These are phyloP conservation scores for Scalopus aquaticus DNA, from an alignment of 2,113 vertebrate species.

Conservation along the genomic window DNA sequence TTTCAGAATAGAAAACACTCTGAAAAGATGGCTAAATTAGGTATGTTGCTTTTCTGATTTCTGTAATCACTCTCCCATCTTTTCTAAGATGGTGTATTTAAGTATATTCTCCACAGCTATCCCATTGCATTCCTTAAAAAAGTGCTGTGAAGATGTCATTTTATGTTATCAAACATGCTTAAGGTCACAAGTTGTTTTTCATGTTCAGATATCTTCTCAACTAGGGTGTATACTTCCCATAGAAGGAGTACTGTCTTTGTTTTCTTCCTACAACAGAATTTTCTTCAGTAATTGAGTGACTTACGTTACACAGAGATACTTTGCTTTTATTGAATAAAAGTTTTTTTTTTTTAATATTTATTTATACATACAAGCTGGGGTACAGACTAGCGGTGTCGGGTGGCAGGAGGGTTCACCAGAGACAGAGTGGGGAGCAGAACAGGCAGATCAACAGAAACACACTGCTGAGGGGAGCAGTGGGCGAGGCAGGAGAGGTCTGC, in stretches of 20 bases:
- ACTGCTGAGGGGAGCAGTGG: too few relatives aligned
- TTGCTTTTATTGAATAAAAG: conserved; percentile 8
- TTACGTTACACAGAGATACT: background rate
- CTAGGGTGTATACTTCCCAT: background rate
- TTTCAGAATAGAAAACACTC: conserved; percentile 92
- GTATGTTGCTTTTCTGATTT: conserved; percentile 83
- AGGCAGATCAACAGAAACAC: too few relatives aligned
- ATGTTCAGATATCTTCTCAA: background rate
- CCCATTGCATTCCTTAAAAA: background rate
- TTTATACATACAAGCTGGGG: too few relatives aligned
- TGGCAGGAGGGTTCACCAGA: too few relatives aligned
- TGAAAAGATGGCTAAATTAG: conserved; percentile 93
- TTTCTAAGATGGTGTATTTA: background rate
- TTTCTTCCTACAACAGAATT: background rate
- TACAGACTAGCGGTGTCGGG: too few relatives aligned
- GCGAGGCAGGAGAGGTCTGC: too few relatives aligned
- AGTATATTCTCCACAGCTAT: background rate
- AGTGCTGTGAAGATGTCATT: background rate
- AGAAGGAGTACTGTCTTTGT: background rate
- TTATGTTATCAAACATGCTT: background rate
- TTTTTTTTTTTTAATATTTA: background rate
- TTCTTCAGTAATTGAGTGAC: background rate
- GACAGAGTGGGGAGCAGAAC: too few relatives aligned
- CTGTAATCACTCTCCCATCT: background rate
- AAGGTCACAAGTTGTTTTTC: background rate